A percentile compares a stretch with the other conserved stretches of the same genome.
phyloP scores from a whole-genome alignment of 64 coral and sea anemone genomes.

The Actinia tenebrosa region DNA sequence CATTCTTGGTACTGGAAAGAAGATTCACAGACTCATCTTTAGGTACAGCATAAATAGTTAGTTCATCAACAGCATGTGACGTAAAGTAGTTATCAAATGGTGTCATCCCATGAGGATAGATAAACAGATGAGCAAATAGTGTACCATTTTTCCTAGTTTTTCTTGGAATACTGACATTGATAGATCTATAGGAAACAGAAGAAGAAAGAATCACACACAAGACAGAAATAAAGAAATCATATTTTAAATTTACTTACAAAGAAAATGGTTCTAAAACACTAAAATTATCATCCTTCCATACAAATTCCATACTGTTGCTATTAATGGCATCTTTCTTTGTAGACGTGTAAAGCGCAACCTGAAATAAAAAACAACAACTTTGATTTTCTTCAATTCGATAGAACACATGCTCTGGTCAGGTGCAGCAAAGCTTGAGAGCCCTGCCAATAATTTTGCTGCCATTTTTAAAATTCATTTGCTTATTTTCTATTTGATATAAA shows the following conservation, averaged over 20 bases:
- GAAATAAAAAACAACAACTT: not conserved
- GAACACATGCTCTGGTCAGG: too few relatives aligned
- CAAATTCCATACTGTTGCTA: slow-evolving; percentile 23
- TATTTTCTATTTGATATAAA: too few relatives aligned
- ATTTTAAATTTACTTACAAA: slow-evolving; percentile 26
- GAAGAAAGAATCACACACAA: not conserved
- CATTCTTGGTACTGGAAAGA: slow-evolving; percentile 36
- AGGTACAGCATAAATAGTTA: slow-evolving; percentile 72
- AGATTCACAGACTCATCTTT: slow-evolving; percentile 83
- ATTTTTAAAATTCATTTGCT: too few relatives aligned
- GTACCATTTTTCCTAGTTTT: slow-evolving; percentile 87
- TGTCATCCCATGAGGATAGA: slow-evolving; percentile 52
- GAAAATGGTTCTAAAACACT: slow-evolving; percentile 28
- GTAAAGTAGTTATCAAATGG: slow-evolving; percentile 58
- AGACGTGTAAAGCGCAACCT: slow-evolving; percentile 61
- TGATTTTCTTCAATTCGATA: too few relatives aligned
- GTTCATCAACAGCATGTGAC: slow-evolving; percentile 31
- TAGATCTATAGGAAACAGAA: slow-evolving; percentile 23
- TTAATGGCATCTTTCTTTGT: slow-evolving; percentile 19
- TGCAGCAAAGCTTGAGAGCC: too few relatives aligned
- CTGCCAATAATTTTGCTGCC: too few relatives aligned
- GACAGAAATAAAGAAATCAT: too few relatives aligned
- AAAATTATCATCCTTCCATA: slow-evolving; percentile 63
- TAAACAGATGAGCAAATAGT: slow-evolving; percentile 66
- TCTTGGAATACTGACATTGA: slow-evolving; percentile 73